Evolutionary conservation across 2,113 vertebrate species (phyloP).

Genomic region (Smithornis capensis): DNA sequence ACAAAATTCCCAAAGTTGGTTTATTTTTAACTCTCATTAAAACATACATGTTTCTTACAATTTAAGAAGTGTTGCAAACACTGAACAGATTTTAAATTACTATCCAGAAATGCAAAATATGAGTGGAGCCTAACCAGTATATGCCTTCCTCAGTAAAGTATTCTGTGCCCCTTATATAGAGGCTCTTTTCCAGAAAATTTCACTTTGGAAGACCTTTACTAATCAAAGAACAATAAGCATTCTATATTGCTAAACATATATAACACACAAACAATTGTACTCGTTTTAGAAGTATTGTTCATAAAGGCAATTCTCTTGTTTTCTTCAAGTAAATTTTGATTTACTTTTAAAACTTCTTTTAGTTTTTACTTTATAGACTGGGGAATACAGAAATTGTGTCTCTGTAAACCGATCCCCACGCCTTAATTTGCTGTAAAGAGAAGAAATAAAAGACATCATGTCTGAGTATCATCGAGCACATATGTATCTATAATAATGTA

Average conservation of each 20-base stretch:
- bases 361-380: conserved; percentile 18
- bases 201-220: neutral
- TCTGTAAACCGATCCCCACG: conserved; percentile 64
- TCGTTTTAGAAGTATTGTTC: neutral
- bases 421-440: conserved; percentile 75
- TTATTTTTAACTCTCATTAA: conserved; percentile 17
- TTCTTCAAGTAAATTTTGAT: conserved; percentile 44
- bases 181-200: neutral
- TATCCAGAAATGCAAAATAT: neutral
- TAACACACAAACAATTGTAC: neutral
- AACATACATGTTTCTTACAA: neutral
- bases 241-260: neutral
- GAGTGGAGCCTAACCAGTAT: neutral
- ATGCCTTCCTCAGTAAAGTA: neutral
- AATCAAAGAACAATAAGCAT: neutral
- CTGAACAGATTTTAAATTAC: neutral
- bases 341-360: conserved; percentile 63
- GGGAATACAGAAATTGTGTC: conserved; percentile 41
- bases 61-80: neutral
- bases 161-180: neutral
- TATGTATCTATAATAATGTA: neutral
- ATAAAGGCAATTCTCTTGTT: neutral
- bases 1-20: neutral
- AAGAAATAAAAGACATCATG: neutral
- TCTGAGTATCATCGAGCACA: neutral